These are phyloP conservation scores for Coecobrya sp. DNA, from an alignment of 2,888 invertebrate species.

Conservation along the genomic window DNA sequence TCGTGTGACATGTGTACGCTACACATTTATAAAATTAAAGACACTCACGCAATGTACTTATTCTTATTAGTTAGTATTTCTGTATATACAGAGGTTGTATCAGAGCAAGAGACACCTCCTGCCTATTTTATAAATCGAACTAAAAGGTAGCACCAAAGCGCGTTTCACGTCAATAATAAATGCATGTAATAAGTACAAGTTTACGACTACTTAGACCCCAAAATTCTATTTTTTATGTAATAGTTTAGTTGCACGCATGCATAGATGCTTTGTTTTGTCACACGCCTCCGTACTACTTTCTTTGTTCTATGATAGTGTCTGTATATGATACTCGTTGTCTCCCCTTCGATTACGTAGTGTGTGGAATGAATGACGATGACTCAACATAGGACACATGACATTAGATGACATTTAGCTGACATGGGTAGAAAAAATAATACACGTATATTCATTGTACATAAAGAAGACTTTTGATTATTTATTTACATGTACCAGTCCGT, in stretches of 20 bases:
- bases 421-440: background rate
- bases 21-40: slow-evolving; percentile 2
- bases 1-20: background rate
- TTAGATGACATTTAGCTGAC: slow-evolving; percentile 49
- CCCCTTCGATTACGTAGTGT: background rate
- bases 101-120: slow-evolving; percentile 10
- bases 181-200: slow-evolving; percentile 30
- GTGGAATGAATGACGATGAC: slow-evolving; percentile 60
- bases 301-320: background rate
- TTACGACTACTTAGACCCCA: background rate
- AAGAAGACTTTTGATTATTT: background rate
- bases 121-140: background rate
- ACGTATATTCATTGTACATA: background rate
- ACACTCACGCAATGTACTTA: slow-evolving; percentile 35
- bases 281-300: background rate
- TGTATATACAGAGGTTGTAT: background rate
- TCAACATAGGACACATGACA: slow-evolving; percentile 68
- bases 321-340: slow-evolving; percentile 27
- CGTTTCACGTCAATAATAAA: slow-evolving; percentile 46
- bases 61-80: background rate
- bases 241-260: slow-evolving; percentile 32
- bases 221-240: slow-evolving; percentile 25
- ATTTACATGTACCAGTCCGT: background rate
- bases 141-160: background rate
- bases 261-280: slow-evolving; percentile 4